Percentiles rank a stretch among this genome's conserved stretches.
These are phyloP conservation scores for Acronicta leporina DNA, from an alignment of 2,888 invertebrate genomes.

Conservation along the genomic window DNA sequence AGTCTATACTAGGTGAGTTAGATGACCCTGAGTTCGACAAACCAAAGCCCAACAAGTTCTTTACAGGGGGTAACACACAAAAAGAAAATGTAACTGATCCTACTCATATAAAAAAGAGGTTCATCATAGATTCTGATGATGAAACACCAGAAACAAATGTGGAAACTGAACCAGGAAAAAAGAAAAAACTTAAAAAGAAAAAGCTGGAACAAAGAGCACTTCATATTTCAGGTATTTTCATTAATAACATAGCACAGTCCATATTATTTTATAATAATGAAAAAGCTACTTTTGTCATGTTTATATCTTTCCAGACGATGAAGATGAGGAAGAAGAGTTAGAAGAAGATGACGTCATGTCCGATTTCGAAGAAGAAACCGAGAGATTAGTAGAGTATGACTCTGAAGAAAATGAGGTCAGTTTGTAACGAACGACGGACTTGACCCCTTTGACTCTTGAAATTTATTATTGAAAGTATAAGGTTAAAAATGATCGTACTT, in stretches of 20 bases:
- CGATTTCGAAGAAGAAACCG: conserved; percentile 70
- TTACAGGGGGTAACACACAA: conserved; percentile 58
- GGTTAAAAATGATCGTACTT: too few species aligned
- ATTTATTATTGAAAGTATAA: too few species aligned
- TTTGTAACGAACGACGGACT: background rate
- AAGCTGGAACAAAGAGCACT: conserved; percentile 75
- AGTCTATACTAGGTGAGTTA: conserved; percentile 79
- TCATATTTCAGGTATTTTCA: conserved; percentile 80
- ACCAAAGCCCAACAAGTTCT: conserved; percentile 74
- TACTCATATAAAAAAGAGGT: conserved; percentile 72
- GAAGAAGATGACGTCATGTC: conserved; percentile 71
- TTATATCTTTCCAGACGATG: conserved; percentile 47
- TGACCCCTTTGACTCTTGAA: too few species aligned
- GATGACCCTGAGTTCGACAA: conserved; percentile 73
- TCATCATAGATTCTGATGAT: conserved; percentile 83
- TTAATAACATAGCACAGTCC: background rate
- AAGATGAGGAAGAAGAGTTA: conserved; percentile 76
- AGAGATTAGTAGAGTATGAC: conserved; percentile 92
- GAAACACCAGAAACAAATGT: conserved; percentile 61
- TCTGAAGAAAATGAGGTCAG: conserved; percentile 94
- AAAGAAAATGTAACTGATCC: conserved; percentile 38
- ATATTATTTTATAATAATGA: too few species aligned
- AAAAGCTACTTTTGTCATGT: too few species aligned
- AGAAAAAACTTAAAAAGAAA: conserved; percentile 78
- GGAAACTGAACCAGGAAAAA: conserved; percentile 50